phyloP scores from a whole-genome alignment of 2,113 vertebrate genomes.

The Mustelus asterias region DNA sequence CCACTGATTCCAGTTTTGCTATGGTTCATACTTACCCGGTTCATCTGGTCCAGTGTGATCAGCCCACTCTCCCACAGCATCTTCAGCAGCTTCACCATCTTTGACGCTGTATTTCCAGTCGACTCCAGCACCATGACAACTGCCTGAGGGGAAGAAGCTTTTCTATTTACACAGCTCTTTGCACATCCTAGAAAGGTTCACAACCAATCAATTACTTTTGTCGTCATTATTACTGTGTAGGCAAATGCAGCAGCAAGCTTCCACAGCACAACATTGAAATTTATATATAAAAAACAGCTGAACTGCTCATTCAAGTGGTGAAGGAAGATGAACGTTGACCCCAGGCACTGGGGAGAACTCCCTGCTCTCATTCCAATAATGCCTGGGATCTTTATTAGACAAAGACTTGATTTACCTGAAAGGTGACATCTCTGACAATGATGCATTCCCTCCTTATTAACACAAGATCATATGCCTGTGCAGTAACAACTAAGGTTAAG shows the following conservation, averaged over 20 bases:
- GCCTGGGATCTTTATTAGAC: not conserved
- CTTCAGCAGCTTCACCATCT: conserved; percentile 70
- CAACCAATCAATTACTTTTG: not conserved
- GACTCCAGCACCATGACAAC: conserved; percentile 77
- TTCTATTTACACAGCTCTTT: not conserved
- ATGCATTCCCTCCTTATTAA: too few relatives aligned
- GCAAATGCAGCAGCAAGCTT: not conserved
- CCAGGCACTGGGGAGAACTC: not conserved
- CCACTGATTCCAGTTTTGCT: not conserved
- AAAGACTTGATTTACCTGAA: not conserved
- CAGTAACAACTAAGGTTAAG: not conserved
- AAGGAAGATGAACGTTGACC: not conserved
- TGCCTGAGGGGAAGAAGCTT: conserved; percentile 49
- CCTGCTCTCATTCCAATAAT: not conserved
- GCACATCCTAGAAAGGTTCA: not conserved
- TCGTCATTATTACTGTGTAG: not conserved
- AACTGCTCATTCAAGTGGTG: too few relatives aligned
- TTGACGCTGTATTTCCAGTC: conserved; percentile 58
- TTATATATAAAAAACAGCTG: too few relatives aligned
- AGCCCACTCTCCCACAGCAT: conserved; percentile 73
- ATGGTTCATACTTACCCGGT: conserved; percentile 56
- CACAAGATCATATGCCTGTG: not conserved
- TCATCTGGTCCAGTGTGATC: conserved; percentile 82
- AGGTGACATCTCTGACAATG: too few relatives aligned
- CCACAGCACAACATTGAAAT: too few relatives aligned